Conservation (phyloP, 2,888 invertebrate species). For the Dicyrtoma fusca region DNA sequence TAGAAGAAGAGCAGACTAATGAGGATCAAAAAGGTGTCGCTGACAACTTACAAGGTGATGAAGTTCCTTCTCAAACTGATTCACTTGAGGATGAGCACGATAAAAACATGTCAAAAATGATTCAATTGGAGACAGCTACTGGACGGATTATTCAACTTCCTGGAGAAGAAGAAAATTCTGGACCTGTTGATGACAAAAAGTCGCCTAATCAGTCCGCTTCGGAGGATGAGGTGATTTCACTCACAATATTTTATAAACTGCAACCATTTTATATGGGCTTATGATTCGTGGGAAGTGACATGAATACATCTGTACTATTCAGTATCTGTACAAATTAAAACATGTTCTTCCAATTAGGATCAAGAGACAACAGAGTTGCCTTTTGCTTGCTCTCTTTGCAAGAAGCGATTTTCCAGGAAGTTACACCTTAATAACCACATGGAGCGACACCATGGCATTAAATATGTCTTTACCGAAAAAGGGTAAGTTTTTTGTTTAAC, state of each 20-base stretch:
- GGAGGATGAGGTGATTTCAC: slow-evolving; percentile 21
- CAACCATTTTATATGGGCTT: too few species aligned
- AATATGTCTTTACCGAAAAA: slow-evolving; percentile 48
- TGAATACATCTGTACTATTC: too few species aligned
- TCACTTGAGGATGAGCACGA: background rate
- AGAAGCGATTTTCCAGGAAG: slow-evolving; percentile 41
- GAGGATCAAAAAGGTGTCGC: background rate
- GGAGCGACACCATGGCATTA: slow-evolving; percentile 47
- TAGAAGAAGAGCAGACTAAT: background rate
- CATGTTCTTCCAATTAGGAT: background rate
- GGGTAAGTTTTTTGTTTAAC: slow-evolving; percentile 27
- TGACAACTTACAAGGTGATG: background rate
- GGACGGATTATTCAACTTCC: slow-evolving; percentile 32
- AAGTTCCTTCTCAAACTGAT: background rate
- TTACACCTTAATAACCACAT: slow-evolving; percentile 47
- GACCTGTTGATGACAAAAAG: background rate
- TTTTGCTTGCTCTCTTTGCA: slow-evolving; percentile 41
- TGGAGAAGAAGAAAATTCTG: slow-evolving; percentile 16
- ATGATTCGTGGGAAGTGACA: too few species aligned
- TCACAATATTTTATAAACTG: too few species aligned
- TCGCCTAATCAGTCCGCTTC: slow-evolving; percentile 7
- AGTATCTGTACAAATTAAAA: too few species aligned
- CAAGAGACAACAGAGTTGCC: slow-evolving; percentile 17
- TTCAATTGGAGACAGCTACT: slow-evolving; percentile 35
- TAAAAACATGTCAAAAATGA: background rate